Evolutionary conservation across 1,140 invertebrate species (phyloP).

Genomic region (Drosophila pachea): DNA sequence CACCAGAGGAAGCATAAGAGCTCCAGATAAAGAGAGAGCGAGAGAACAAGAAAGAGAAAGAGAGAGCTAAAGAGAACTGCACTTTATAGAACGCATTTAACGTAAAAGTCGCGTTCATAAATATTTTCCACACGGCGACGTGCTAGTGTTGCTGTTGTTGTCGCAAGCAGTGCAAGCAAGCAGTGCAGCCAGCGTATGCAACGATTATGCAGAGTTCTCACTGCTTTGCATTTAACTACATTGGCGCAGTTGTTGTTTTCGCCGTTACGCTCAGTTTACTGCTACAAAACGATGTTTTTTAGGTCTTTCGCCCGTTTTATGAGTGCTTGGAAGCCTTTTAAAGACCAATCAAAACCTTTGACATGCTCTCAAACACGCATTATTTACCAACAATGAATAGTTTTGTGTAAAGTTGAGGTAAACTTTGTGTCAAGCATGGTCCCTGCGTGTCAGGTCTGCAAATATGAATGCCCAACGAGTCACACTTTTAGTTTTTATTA

Average conservation of each 20-base stretch:
- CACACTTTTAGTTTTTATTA: background rate
- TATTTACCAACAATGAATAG: no score
- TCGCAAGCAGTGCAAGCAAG: constrained; percentile 32
- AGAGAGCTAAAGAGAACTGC: background rate
- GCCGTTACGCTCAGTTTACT: constrained; percentile 26
- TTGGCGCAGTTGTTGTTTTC: constrained; percentile 22
- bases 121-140: constrained; percentile 70
- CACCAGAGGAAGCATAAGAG: constrained; percentile 8
- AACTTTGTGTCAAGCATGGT: no score
- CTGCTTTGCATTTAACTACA: constrained; percentile 56
- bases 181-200: constrained; percentile 46
- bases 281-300: constrained; percentile 17
- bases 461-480: background rate
- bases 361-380: background rate
- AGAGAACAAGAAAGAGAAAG: background rate
- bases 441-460: no score
- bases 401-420: no score
- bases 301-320: constrained; percentile 1
- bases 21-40: background rate
- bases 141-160: constrained; percentile 12
- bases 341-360: background rate
- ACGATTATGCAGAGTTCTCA: constrained; percentile 71
- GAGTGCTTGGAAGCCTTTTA: background rate
- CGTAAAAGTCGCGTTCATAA: constrained; percentile 71
- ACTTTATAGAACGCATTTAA: constrained; percentile 69